Percentiles rank a stretch among this genome's conserved stretches.
These are phyloP conservation scores for Trichogramma pretiosum DNA, from an alignment of 1,140 invertebrate genomes.

Conservation along the genomic window DNA sequence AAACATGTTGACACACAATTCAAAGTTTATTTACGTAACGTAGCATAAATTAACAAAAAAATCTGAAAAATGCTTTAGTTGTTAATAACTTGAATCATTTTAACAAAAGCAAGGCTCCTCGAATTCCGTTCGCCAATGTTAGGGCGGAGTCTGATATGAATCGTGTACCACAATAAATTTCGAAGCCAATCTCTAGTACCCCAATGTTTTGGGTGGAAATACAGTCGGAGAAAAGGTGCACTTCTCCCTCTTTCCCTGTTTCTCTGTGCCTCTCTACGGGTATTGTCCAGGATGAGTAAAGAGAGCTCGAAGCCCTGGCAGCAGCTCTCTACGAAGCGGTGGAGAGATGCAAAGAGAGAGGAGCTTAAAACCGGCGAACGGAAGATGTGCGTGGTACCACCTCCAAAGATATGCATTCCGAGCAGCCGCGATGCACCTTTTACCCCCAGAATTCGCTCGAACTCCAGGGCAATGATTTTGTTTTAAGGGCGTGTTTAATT, in stretches of 20 bases:
- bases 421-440: slow-evolving; percentile 26
- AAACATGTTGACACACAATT: too few relatives aligned
- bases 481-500: slow-evolving; percentile 50
- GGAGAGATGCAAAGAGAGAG: too few relatives aligned
- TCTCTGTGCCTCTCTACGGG: too few relatives aligned
- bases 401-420: slow-evolving; percentile 2
- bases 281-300: too few relatives aligned
- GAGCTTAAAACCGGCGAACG: slow-evolving; percentile 7
- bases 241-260: too few relatives aligned
- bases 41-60: too few relatives aligned
- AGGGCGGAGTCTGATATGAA: slow-evolving; percentile 5
- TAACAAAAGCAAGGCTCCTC: neutral
- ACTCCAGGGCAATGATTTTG: slow-evolving; percentile 45
- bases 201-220: neutral
- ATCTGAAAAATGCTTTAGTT: too few relatives aligned
- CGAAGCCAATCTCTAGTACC: neutral
- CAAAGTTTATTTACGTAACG: too few relatives aligned
- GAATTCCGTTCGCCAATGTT: neutral
- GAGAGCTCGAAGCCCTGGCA: neutral
- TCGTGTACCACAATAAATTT: neutral
- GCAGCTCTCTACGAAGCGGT: too few relatives aligned
- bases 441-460: too few relatives aligned
- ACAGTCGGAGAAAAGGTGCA: slow-evolving; percentile 20
- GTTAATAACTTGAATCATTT: too few relatives aligned
- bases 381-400: slow-evolving; percentile 6